Conservation (phyloP, 53 echinoderm and acorn worm species). For the Echinometra lucunter region DNA sequence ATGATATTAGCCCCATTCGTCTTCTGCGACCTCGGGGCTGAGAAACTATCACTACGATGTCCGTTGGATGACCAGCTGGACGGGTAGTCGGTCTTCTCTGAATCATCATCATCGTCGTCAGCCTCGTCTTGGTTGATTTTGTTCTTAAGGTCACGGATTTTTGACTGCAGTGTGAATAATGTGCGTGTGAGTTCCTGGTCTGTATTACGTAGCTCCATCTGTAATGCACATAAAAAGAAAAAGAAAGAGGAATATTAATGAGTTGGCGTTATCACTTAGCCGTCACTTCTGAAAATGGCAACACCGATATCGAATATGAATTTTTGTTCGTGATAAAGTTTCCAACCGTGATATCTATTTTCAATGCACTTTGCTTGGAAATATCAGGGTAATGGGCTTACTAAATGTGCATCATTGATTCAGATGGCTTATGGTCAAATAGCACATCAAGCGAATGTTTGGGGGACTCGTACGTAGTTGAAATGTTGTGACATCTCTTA, state of each 20-base stretch:
- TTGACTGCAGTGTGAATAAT: conserved; percentile 41
- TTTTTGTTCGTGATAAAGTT: background rate
- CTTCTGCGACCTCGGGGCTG: background rate
- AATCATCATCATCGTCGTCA: conserved; percentile 60
- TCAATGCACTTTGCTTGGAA: too few relatives aligned
- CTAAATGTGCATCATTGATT: too few relatives aligned
- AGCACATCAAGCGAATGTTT: too few relatives aligned
- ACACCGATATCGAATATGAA: background rate
- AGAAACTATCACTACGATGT: conserved; percentile 46
- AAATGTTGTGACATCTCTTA: too few relatives aligned
- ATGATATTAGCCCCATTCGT: background rate
- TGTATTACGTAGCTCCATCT: conserved; percentile 65
- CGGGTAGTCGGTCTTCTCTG: conserved; percentile 57
- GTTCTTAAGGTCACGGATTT: conserved; percentile 62
- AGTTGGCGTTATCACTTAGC: background rate
- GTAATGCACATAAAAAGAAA: background rate
- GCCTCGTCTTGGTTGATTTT: conserved; percentile 63
- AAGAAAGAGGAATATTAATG: background rate
- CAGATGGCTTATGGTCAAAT: too few relatives aligned
- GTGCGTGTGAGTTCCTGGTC: conserved; percentile 50
- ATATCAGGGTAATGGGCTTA: too few relatives aligned
- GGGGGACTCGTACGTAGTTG: too few relatives aligned
- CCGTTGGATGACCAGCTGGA: conserved; percentile 28
- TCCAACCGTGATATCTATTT: background rate
- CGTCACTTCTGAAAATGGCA: background rate